Base-by-base conservation (phyloP, 2,888 invertebrate genomes). In the Hypena proboscidalis region DNA sequence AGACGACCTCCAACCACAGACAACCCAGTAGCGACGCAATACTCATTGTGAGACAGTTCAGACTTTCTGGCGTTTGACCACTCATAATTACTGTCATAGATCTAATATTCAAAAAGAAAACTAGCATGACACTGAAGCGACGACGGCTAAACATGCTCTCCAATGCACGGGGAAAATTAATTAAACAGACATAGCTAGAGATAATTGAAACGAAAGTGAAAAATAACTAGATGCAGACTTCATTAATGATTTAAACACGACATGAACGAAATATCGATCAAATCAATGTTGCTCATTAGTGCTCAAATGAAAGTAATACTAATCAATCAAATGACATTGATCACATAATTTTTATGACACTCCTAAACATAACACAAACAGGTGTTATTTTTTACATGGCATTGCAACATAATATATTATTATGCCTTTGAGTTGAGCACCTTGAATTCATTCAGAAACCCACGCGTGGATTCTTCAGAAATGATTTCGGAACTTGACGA, bases 391-490 rank as follows among this genome's bases (percentile, higher is more conserved):
- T 39, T 39, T 30, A 34, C 19, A 37, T 23, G 25, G 10, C 34
- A 36, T 59, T 63, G 55, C 52, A 50, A 46, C 55, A 63, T 49
- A 48, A 30, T 14, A 19, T 14, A n/a, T n/a, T n/a, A 5, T 17
- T 9, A 46, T 33, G 23, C 26, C 35, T 43, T 27, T 32, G 21
- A 45, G 40, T 58, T 47, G 59, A 50, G 35, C 42, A 19, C 55
- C 59, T 61, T 63, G 61, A 53, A 50, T 63, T 39, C 31, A 51
- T 51, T 43, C 25, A 21, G 20, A 27, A 23, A 40, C 61, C 64
- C 61, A 61, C 63, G 50, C 49, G 13, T 31, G 10, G 4, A 58
- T 52, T 55, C 42, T 46, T 52, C 23, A 39, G 17, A 35, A 47
- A 49, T 11, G 39, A 41, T 44, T 45, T 43, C 38, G 38, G 30